Evolutionary conservation across 2,113 vertebrate species (phyloP).

Genomic region (Xiphorhynchus elegans): DNA sequence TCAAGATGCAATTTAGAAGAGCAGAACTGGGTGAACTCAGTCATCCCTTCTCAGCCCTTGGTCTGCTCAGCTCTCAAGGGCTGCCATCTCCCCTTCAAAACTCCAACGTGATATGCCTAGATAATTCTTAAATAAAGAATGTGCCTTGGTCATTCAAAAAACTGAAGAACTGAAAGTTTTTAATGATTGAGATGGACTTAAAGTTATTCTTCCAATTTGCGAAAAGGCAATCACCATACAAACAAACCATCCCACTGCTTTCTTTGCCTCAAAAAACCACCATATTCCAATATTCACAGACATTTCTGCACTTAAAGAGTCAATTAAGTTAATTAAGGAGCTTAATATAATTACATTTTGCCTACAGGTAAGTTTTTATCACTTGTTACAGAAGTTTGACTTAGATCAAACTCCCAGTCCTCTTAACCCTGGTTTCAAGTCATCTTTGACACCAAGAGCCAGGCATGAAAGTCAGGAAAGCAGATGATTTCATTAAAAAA

Average conservation of each 20-base stretch:
- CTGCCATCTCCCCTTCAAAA: not conserved
- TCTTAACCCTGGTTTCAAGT: not conserved
- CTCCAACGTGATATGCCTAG: not conserved
- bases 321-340: not conserved
- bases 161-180: not conserved
- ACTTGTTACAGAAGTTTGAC: not conserved
- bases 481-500: not conserved
- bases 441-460: not conserved
- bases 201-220: not conserved
- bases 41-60: not conserved
- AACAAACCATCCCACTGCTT: not conserved
- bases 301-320: not conserved
- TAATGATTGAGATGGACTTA: not conserved
- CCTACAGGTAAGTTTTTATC: not conserved
- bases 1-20: not conserved
- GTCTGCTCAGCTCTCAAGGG: not conserved
- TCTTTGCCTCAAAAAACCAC: rapidly evolving
- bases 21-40: not conserved
- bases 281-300: not conserved
- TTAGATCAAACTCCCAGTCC: not conserved
- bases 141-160: not conserved
- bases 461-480: not conserved
- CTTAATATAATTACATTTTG: not conserved
- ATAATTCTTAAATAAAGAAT: not conserved
- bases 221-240: not conserved